These are phyloP conservation scores for Galeopterus variegatus DNA, from an alignment of 2,113 vertebrate species.

Conservation along the genomic window DNA sequence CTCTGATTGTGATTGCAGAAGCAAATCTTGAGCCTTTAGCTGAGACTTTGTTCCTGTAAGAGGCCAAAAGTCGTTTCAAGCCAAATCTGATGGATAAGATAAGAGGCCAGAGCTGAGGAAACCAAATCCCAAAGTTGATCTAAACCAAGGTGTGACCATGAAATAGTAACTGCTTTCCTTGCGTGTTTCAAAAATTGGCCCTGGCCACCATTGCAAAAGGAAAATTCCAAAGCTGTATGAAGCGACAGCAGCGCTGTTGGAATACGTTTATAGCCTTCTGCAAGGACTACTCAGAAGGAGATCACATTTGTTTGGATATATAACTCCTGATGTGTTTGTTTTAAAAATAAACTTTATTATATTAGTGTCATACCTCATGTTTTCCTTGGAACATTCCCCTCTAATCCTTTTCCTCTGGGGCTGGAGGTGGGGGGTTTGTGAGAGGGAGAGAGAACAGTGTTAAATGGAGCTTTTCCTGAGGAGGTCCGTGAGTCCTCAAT, in stretches of 20 bases:
- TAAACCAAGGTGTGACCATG: background rate
- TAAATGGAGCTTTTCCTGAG: background rate
- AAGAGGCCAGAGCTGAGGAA: background rate
- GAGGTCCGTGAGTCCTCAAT: background rate
- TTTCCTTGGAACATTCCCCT: conserved; percentile 36
- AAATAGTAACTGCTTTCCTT: background rate
- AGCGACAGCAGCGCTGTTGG: background rate
- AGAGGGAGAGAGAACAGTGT: too few relatives aligned
- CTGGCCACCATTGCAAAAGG: background rate
- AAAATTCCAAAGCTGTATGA: background rate
- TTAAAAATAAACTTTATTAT: conserved; percentile 39
- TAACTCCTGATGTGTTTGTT: conserved; percentile 14
- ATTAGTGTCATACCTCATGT: background rate
- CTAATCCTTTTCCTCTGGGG: conserved; percentile 11
- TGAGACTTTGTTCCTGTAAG: background rate
- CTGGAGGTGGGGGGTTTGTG: too few relatives aligned
- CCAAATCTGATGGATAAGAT: background rate
- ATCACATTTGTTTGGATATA: background rate
- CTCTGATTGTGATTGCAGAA: accelerated
- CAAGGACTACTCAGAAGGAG: background rate
- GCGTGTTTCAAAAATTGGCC: background rate
- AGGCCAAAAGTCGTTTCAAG: background rate
- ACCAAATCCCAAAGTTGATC: background rate
- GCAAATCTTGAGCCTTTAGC: background rate
- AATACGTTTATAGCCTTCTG: background rate